Evolutionary conservation across 2,888 invertebrate species (phyloP), one percentile per base, ranked within the genome.

Genomic region (Blastobasis adustella): DNA sequence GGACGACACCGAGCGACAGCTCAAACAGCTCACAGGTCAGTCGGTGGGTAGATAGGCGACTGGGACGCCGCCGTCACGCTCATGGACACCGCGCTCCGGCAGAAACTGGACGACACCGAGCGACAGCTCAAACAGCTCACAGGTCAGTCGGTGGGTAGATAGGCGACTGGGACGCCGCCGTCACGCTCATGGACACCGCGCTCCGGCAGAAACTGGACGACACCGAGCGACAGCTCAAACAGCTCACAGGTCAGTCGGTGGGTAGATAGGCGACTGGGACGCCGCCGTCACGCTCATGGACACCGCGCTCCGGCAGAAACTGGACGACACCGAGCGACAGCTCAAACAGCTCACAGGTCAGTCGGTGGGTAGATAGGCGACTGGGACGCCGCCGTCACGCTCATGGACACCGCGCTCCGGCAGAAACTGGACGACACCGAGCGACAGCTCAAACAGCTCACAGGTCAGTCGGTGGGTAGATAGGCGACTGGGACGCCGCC

Each of bases 21-120:
- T 98, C 6, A 89, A 38, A 8, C 9, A 8, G 8, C 45, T 49
- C 37, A 54, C 50, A 6, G 43, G 49, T 49, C n/a, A 23, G 23
- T 23, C 23, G 23, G n/a, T n/a, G n/a, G n/a, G n/a, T n/a, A n/a
- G n/a, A n/a, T n/a, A 5, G 69, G 63, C 6, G 83, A 83, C 59
- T 99, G 99, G 99, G 98, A 99, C 84, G 90, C 92, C 40, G 98
- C 99, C 10, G 94, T 98, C 6, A 90, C 92, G 63, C 98, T 99
- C 76, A 91, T 99, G 79, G 97, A 98, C 76, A 89, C 89, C 0
- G 95, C 96, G 1, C 91, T 98, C 0, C 92, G 91, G 65, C 94
- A 95, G 36, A 93, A 94, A 65, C 85, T 98, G 0, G 79, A 91
- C 52, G 78, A 82, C 51, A 93, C 93, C 0, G 94, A 96, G 58